Evolutionary conservation across 2,113 vertebrate species (phyloP), one percentile per base, ranked within the genome.

Genomic region (Stigmatopora argus): DNA sequence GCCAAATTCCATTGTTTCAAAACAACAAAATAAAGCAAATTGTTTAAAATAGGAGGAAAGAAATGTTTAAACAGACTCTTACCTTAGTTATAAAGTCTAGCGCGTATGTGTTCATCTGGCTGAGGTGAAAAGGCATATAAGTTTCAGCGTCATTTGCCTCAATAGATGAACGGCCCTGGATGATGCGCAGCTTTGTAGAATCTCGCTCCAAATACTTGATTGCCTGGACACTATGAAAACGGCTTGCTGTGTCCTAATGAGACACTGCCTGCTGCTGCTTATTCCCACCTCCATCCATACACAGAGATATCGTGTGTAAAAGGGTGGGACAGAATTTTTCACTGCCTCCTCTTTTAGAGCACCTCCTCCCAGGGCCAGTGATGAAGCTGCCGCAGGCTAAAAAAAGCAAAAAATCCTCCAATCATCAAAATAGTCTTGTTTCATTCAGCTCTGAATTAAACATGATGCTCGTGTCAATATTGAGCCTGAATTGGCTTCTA

Each of bases 41-140:
- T n/a, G 23, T 15, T 17, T 34, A 14, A 3, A 56, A 12, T 14
- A 23, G 11, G 18, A 6, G 7, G 14, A 17, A 13, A 15, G 2
- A 34, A 15, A 5, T 34, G 19, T 14, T 23, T 13, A 5, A 61
- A 7, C 34, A n/a, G 10, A 46, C 11, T 21, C 62, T 49, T 64
- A 64, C 62, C 62, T 64, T 64, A 23, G 45, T 48, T 34, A 4
- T 11, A n/a, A 49, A 64, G 13, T 64, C 21, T 64, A 49, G 45
- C 14, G 14, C 46, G 62, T 48, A 21, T 26, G 26, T 34, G 62
- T 64, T 64, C 62, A 64, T 64, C 62, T 64, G 62, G 62, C 13
- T 49, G 62, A 64, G 26, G 46, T 26, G 23, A 31, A 17, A 64
- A 34, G 46, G 17, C 44, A 18, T 11, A 15, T 7, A n/a, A 23